phyloP scores from a whole-genome alignment of 2,888 invertebrate genomes.

The Bunonema sp. region DNA sequence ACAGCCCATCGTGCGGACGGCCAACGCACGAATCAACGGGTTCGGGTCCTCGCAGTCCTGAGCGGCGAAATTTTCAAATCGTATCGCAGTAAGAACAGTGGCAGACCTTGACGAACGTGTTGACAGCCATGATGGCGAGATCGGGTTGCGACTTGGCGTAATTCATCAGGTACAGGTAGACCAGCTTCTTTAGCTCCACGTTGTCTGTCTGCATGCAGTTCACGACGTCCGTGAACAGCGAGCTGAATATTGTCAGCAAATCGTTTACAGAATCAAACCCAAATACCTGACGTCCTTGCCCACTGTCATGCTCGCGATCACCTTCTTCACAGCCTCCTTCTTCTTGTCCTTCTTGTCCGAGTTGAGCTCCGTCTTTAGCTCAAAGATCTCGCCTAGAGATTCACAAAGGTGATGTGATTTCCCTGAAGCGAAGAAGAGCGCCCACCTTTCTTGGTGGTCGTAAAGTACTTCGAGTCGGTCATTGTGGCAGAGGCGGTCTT shows the following conservation, averaged over 20 bases:
- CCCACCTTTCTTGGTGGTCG: slow-evolving; percentile 83
- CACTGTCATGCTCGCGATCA: slow-evolving; percentile 98
- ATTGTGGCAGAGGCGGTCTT: slow-evolving; percentile 55
- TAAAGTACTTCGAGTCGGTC: slow-evolving; percentile 99
- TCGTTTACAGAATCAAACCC: background rate
- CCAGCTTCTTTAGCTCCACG: slow-evolving; percentile 88
- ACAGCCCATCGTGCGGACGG: slow-evolving; percentile 97
- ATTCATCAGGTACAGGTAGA: slow-evolving; percentile 96
- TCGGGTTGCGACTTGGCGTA: slow-evolving; percentile 99
- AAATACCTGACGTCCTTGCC: slow-evolving; percentile 76
- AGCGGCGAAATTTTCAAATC: background rate
- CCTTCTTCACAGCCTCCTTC: slow-evolving; percentile 97
- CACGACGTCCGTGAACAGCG: slow-evolving; percentile 93
- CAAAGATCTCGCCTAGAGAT: slow-evolving; percentile 74
- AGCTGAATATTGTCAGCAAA: slow-evolving; percentile 50
- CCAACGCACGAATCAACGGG: slow-evolving; percentile 88
- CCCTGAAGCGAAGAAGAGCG: too few relatives aligned
- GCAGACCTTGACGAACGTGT: slow-evolving; percentile 93
- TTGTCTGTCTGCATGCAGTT: slow-evolving; percentile 99
- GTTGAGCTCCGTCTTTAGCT: slow-evolving; percentile 90
- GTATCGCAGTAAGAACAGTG: too few relatives aligned
- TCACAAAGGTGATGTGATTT: background rate
- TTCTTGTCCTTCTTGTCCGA: slow-evolving; percentile 99
- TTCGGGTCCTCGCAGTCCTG: slow-evolving; percentile 99
- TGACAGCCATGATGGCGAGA: slow-evolving; percentile 99